Evolutionary conservation across 2,113 vertebrate species (phyloP).

Genomic region (Morone chrysops): DNA sequence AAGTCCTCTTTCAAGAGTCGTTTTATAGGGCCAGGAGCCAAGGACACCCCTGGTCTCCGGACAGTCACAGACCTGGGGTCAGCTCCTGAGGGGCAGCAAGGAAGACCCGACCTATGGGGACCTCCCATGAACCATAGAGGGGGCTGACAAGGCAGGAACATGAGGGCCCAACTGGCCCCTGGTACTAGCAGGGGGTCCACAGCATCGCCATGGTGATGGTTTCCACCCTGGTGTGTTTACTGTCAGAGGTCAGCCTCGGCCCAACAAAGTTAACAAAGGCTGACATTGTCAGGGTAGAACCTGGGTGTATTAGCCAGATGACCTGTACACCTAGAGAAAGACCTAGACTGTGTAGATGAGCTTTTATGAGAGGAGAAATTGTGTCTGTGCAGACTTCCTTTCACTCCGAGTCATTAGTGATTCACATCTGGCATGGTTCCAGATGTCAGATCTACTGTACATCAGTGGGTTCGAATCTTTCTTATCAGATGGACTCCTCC

Average conservation of each 20-base stretch:
- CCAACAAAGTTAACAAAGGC: constrained; percentile 71
- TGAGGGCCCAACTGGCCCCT: constrained; percentile 70
- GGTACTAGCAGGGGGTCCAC: constrained; percentile 69
- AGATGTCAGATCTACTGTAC: constrained; percentile 13
- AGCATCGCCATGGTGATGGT: constrained; percentile 67
- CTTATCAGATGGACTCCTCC: not conserved
- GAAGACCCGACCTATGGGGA: constrained; percentile 55
- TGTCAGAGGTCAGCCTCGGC: constrained; percentile 73
- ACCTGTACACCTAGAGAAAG: constrained; percentile 46
- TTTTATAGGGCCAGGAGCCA: constrained; percentile 74
- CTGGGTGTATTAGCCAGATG: constrained; percentile 64
- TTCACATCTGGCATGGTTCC: constrained; percentile 32
- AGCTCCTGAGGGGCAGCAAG: constrained; percentile 61
- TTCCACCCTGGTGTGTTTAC: constrained; percentile 79
- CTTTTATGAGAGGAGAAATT: constrained; percentile 41
- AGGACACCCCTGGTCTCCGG: constrained; percentile 62
- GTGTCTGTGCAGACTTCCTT: constrained; percentile 34
- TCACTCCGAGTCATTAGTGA: constrained; percentile 27
- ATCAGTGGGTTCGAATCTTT: not conserved
- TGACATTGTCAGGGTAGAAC: constrained; percentile 56
- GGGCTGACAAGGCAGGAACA: constrained; percentile 69
- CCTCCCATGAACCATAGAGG: constrained; percentile 66
- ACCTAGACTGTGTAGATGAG: constrained; percentile 29
- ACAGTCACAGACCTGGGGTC: constrained; percentile 67
- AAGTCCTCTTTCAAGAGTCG: constrained; percentile 61